Evolutionary conservation across 2,113 vertebrate species (phyloP).

Genomic region (Sinocyclocheilus maitianheensis): DNA sequence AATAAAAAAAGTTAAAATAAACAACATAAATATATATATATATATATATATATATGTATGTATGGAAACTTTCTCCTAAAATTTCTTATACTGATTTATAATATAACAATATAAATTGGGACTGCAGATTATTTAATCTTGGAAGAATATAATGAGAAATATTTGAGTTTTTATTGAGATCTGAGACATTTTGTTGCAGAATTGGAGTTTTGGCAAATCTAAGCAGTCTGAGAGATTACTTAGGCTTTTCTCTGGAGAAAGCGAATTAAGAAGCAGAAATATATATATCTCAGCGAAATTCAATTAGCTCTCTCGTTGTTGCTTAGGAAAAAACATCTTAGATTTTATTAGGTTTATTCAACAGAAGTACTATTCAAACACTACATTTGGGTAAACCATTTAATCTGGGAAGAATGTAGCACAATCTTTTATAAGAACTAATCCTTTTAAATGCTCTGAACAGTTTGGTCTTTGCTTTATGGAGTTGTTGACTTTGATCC

Average conservation of each 20-base stretch:
- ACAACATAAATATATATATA: no score
- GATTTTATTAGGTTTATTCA: background rate
- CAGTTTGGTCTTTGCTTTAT: background rate
- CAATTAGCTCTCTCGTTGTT: background rate
- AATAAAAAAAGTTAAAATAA: no score
- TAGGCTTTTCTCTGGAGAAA: background rate
- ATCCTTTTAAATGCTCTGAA: no score
- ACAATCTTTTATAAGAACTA: background rate
- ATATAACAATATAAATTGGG: background rate
- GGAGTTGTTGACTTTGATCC: background rate
- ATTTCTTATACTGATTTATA: background rate
- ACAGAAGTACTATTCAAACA: background rate
- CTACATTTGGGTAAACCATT: background rate
- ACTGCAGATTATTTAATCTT: background rate
- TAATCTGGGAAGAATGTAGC: background rate
- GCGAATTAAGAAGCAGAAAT: background rate
- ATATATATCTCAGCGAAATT: background rate
- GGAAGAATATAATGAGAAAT: background rate
- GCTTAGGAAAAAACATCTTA: background rate
- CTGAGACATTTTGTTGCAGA: background rate
- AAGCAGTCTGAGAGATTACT: background rate
- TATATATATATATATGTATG: no score
- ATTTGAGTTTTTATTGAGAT: background rate
- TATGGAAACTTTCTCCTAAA: no score
- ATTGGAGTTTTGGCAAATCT: background rate